Conservation (phyloP, 2,113 vertebrate species). For the Colius striatus region DNA sequence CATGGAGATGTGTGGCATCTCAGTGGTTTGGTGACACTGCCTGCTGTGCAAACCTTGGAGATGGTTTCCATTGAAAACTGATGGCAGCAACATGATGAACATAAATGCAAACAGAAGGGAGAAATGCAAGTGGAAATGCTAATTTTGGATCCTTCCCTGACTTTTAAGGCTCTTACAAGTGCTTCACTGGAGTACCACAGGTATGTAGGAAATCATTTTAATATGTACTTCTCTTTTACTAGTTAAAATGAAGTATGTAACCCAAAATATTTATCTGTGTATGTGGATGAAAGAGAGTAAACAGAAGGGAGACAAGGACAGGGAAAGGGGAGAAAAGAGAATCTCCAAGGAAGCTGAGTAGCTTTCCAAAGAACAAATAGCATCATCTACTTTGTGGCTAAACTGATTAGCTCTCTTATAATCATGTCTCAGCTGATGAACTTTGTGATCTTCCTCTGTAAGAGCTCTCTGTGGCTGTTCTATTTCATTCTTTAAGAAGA, state of each 20-base stretch:
- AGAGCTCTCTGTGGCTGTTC: conserved; percentile 20
- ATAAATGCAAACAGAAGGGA: neutral
- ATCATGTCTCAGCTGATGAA: conserved; percentile 62
- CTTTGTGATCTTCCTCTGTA: conserved; percentile 32
- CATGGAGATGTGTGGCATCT: neutral
- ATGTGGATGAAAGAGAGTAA: neutral
- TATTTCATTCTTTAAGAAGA: conserved; percentile 62
- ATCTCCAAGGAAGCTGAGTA: neutral
- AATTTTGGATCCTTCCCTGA: neutral
- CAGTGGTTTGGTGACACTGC: neutral
- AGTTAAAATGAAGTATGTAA: neutral
- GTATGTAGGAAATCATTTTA: neutral
- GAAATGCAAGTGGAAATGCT: neutral
- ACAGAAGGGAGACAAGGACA: neutral
- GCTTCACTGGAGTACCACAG: neutral
- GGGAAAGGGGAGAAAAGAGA: neutral
- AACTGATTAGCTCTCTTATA: conserved; percentile 65
- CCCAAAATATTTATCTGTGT: neutral
- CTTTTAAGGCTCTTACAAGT: neutral
- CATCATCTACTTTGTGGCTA: conserved; percentile 43
- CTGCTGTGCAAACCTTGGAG: neutral
- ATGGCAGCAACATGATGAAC: neutral
- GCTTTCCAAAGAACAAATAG: conserved; percentile 38
- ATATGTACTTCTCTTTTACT: neutral
- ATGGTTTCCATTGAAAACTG: neutral